Percentiles rank a stretch among this genome's conserved stretches.
Conservation (phyloP, 2,797 vertebrate species). For the Scolopax bukidnonensis region DNA sequence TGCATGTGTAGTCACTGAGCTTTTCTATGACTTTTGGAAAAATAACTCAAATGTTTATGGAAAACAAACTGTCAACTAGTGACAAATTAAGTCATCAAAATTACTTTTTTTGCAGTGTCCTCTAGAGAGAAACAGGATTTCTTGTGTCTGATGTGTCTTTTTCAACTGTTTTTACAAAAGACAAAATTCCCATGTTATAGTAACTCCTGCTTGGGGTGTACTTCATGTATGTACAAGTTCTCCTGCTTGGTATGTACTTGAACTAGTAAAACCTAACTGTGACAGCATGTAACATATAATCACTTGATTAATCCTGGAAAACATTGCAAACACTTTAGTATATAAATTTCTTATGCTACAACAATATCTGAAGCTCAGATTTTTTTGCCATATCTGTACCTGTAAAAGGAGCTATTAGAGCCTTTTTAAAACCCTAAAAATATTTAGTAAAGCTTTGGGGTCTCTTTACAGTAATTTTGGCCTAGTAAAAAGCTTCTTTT, state of each 20-base stretch:
- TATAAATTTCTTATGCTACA: not conserved
- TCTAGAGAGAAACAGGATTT: not conserved
- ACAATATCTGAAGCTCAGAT: not conserved
- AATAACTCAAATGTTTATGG: not conserved
- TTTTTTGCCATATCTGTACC: not conserved
- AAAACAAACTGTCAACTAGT: not conserved
- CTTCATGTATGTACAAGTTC: not conserved
- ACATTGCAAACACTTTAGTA: not conserved
- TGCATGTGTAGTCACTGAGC: not conserved
- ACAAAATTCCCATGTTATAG: not conserved
- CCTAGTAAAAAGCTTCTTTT: not conserved
- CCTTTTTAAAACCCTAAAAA: not conserved
- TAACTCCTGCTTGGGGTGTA: not conserved
- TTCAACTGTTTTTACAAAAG: not conserved
- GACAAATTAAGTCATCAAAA: not conserved
- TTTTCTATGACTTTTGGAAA: not conserved
- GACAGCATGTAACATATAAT: not conserved
- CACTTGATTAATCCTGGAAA: not conserved
- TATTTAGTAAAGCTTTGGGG: not conserved
- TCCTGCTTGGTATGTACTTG: not conserved
- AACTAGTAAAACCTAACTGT: not conserved
- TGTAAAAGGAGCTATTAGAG: not conserved
- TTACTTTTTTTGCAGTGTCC: not conserved
- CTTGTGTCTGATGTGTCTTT: not conserved
- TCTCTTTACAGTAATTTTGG: not conserved